Conservation (phyloP, 2,797 vertebrate genomes). For the Heliangelus exortis region DNA sequence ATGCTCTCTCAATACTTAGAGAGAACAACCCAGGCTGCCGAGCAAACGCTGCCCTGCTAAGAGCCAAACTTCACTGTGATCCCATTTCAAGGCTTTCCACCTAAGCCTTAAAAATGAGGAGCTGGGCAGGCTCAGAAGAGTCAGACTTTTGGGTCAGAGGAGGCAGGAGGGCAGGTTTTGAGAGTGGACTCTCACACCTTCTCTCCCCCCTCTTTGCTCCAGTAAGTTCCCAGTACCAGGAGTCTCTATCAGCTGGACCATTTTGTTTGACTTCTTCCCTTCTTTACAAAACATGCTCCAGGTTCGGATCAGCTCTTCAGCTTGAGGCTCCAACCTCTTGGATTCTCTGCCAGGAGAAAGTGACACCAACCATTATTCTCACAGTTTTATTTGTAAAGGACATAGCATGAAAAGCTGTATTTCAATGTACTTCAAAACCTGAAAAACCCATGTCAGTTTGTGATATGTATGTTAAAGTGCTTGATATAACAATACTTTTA, state of each 20-base stretch:
- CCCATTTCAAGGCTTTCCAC: neutral
- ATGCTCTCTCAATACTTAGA: neutral
- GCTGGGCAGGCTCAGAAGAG: fast-evolving
- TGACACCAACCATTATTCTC: slow-evolving; percentile 68
- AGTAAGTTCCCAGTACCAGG: neutral
- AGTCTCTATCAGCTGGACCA: neutral
- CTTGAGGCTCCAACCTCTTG: fast-evolving
- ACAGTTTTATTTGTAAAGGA: slow-evolving; percentile 85
- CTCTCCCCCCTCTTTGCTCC: neutral
- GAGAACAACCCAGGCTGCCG: neutral
- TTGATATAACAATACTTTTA: slow-evolving; percentile 78
- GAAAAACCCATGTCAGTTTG: slow-evolving; percentile 77
- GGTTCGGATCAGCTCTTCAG: neutral
- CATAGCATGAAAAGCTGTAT: slow-evolving; percentile 83
- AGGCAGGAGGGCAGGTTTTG: neutral
- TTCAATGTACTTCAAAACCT: slow-evolving; percentile 82
- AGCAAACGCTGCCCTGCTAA: fast-evolving
- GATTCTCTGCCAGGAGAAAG: slow-evolving; percentile 42
- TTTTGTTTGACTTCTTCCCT: neutral
- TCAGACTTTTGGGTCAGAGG: neutral
- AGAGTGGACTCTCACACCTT: neutral
- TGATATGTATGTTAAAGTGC: slow-evolving; percentile 83
- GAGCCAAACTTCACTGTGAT: neutral
- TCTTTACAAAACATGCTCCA: neutral
- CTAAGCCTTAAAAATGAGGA: neutral